Evolutionary conservation across 2,797 vertebrate species (phyloP), one percentile per base, ranked within the genome.

Genomic region (Catostomus latipinnis): DNA sequence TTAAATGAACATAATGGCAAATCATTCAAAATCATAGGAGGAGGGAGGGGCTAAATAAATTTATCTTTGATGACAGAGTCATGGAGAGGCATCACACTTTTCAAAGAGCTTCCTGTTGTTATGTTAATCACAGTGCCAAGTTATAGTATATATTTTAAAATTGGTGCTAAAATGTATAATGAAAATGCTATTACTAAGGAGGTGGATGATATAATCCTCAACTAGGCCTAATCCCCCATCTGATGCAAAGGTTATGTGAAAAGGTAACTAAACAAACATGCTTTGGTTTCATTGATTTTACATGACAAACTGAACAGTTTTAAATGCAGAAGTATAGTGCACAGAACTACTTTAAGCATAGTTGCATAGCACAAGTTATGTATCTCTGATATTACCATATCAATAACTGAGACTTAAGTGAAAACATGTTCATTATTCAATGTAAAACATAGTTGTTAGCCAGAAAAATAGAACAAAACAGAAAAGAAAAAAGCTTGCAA

Each of bases 1-100:
- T 88, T 75, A 83, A 72, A 54, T 46, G n/a, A 65, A 66, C 58
- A 56, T 75, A 82, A 83, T 67, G 60, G 65, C 63, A 82, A 85
- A 84, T 62, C 13, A 80, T 84, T 83, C 58, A 22, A 84, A 78
- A 74, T 34, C 34, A 34, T 34, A 34, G 34, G 13, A 72, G 18
- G 49, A 63, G 54, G 54, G 53, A 63, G 68, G 16, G 63, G 18
- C 60, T 45, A 62, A 69, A 71, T 54, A 70, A 72, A 78, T 52
- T 61, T 53, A 71, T 71, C 18, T 74, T 71, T 81, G 75, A 82
- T 84, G 81, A 83, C 82, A 73, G 60, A 34, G 34, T 34, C 34
- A 34, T 34, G 4, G 34, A 34, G 34, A 3, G 34, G 34, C 34
- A 34, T 34, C 34, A 34, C 34, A 2, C 22, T 22, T 22, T 22